Percentiles rank a stretch among this genome's conserved stretches.
phyloP scores from a whole-genome alignment of 2,888 invertebrate species.

The Lasioglossum morio region DNA sequence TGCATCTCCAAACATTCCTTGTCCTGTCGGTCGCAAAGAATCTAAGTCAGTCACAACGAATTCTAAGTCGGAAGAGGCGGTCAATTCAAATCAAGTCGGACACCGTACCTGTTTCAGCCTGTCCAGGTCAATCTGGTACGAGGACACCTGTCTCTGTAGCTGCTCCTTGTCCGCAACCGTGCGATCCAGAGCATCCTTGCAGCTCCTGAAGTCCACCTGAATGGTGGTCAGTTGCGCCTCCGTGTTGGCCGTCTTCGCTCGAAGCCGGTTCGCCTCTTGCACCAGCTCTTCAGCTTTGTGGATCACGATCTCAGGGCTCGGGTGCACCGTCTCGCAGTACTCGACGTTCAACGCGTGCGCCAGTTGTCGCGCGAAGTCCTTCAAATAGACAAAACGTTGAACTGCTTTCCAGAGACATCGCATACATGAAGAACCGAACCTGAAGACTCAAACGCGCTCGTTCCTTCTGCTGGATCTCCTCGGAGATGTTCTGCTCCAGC shows the following conservation, averaged over 20 bases:
- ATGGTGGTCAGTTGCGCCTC: constrained; percentile 85
- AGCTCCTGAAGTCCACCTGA: constrained; percentile 89
- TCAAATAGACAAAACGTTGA: constrained; percentile 77
- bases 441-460: constrained; percentile 86
- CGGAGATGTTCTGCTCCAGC: constrained; percentile 89
- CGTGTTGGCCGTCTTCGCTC: constrained; percentile 86
- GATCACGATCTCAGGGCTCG: constrained; percentile 89
- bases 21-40: constrained; percentile 84
- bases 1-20: constrained; percentile 91
- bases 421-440: constrained; percentile 56
- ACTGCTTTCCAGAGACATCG: not conserved
- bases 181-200: constrained; percentile 89
- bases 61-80: not conserved
- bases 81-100: not conserved
- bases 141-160: constrained; percentile 90
- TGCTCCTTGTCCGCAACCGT: constrained; percentile 90
- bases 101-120: constrained; percentile 87
- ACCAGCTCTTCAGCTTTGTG: constrained; percentile 92
- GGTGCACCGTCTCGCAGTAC: constrained; percentile 88
- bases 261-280: constrained; percentile 89
- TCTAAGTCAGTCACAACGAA: too few species aligned
- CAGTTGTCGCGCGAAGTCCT: constrained; percentile 90
- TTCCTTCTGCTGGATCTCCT: constrained; percentile 91
- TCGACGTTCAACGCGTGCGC: constrained; percentile 91
- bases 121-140: constrained; percentile 90